Conservation (phyloP, 2,888 invertebrate genomes). For the Hetaerina titia region DNA sequence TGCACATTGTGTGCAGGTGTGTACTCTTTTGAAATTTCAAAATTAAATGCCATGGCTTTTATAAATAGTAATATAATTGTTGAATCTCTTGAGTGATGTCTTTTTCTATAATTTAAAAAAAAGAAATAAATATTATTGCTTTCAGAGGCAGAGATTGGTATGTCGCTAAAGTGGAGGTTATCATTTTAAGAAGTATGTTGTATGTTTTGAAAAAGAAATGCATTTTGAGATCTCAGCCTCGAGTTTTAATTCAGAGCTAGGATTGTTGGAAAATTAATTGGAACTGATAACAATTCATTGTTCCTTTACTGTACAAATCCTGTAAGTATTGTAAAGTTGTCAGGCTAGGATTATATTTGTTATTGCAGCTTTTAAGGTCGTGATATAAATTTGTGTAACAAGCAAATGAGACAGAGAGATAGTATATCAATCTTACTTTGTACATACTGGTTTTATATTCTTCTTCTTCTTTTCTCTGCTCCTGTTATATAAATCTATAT, state of each 20-base stretch:
- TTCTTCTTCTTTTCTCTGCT: conserved; percentile 39
- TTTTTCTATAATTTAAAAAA: conserved; percentile 26
- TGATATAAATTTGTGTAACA: conserved; percentile 62
- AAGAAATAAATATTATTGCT: conserved; percentile 31
- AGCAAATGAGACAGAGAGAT: conserved; percentile 42
- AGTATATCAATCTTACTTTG: conserved; percentile 56
- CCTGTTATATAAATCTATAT: neutral
- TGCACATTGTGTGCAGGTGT: conserved; percentile 62
- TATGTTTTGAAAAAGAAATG: conserved; percentile 58
- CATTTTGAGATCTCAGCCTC: conserved; percentile 63
- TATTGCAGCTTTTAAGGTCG: conserved; percentile 40
- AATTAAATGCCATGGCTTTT: conserved; percentile 54
- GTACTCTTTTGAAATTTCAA: conserved; percentile 44
- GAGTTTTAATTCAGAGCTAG: conserved; percentile 37
- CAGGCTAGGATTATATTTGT: conserved; percentile 61
- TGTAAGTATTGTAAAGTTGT: conserved; percentile 65
- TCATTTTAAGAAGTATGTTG: conserved; percentile 45
- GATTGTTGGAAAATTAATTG: conserved; percentile 60
- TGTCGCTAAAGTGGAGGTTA: conserved; percentile 45
- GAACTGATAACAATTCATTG: conserved; percentile 41
- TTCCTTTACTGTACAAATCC: conserved; percentile 64
- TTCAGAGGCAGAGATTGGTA: conserved; percentile 43
- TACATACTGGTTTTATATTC: conserved; percentile 63
- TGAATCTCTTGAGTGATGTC: conserved; percentile 54
- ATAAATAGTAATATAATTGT: conserved; percentile 66